Evolutionary conservation across 2,888 invertebrate genomes (phyloP).

Genomic region (Drosophila putrida): DNA sequence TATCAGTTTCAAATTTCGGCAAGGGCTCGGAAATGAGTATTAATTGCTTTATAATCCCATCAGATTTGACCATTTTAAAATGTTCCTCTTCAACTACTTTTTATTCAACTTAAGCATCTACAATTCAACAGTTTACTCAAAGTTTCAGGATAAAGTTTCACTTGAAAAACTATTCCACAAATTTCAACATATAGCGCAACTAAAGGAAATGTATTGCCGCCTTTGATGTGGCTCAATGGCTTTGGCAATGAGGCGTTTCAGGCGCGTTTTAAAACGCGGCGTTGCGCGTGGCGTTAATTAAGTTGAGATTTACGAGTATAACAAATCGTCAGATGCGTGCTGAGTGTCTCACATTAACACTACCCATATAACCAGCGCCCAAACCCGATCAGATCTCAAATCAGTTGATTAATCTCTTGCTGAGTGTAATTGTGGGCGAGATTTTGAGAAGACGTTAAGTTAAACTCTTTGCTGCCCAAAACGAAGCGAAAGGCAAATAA

Average conservation of each 20-base stretch:
- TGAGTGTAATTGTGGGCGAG: constrained; percentile 57
- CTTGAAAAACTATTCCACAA: constrained; percentile 14
- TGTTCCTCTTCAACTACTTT: neutral
- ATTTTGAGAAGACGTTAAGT: constrained; percentile 13
- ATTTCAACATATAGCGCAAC: constrained; percentile 33
- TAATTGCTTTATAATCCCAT: neutral
- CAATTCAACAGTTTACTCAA: constrained; percentile 2
- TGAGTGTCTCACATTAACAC: constrained; percentile 59
- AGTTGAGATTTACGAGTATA: constrained; percentile 68
- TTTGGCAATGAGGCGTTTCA: constrained; percentile 63
- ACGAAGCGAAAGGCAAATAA: constrained; percentile 19
- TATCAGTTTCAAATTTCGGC: neutral
- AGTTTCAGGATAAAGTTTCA: constrained; percentile 1
- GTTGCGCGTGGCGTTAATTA: constrained; percentile 77
- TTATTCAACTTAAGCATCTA: neutral
- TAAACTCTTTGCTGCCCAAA: constrained; percentile 17
- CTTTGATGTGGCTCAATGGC: constrained; percentile 56
- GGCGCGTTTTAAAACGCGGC: constrained; percentile 60
- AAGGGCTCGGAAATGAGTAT: too few species aligned
- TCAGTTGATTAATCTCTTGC: constrained; percentile 59
- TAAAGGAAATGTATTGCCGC: constrained; percentile 32
- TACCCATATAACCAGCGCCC: constrained; percentile 3
- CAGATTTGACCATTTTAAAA: neutral
- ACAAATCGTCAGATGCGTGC: constrained; percentile 34
- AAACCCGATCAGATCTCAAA: constrained; percentile 7